These are phyloP conservation scores for Megalops atlanticus DNA, from an alignment of 2,113 vertebrate genomes.

Conservation along the genomic window DNA sequence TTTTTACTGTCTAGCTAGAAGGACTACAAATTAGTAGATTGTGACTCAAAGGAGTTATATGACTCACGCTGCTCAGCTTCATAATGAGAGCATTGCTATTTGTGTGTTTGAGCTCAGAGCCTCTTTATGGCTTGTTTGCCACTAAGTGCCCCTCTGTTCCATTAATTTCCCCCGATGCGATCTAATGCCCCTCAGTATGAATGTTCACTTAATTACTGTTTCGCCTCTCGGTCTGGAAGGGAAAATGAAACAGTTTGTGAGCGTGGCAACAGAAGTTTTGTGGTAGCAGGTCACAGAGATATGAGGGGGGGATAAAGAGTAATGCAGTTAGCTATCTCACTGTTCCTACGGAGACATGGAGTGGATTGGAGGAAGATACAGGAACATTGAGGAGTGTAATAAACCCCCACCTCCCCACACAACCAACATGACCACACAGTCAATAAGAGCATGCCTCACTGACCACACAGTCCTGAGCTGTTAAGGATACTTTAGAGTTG, in stretches of 20 bases:
- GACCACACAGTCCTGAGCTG: neutral
- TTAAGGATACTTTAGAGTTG: neutral
- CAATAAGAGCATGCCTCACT: neutral
- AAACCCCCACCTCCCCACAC: too few species aligned
- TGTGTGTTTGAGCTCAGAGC: neutral
- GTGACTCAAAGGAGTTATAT: neutral
- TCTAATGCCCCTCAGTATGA: constrained; percentile 33
- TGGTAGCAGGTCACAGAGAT: neutral
- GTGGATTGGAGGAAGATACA: neutral
- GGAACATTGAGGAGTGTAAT: neutral
- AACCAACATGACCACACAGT: neutral
- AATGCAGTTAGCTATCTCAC: neutral
- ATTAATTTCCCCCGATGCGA: constrained; percentile 31
- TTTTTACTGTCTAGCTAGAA: neutral
- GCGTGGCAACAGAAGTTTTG: neutral
- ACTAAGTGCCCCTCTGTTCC: constrained; percentile 21
- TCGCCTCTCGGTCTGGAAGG: neutral
- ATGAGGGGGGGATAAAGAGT: neutral
- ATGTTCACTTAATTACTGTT: constrained; percentile 35
- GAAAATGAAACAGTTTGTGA: neutral
- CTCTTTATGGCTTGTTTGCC: constrained; percentile 15
- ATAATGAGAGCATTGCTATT: constrained; percentile 39
- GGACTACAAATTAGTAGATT: neutral
- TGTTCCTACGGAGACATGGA: neutral
- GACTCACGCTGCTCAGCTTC: neutral